phyloP scores from a whole-genome alignment of 53 echinoderm and acorn worm genomes.

The Temnopleurus reevesii region DNA sequence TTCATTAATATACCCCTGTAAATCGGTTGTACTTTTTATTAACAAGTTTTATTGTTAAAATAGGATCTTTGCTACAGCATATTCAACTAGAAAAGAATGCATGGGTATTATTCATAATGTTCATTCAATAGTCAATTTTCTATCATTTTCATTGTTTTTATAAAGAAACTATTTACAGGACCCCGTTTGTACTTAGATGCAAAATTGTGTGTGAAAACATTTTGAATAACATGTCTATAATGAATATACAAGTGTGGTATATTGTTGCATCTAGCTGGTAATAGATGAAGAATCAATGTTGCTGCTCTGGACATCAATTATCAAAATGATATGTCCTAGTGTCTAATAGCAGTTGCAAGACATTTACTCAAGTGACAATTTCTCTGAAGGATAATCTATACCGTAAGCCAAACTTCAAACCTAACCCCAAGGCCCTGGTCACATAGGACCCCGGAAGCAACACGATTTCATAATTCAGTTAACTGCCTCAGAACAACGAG shows the following conservation, averaged over 20 bases:
- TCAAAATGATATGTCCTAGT: too few relatives aligned
- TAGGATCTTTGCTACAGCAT: background rate
- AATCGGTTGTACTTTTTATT: background rate
- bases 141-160: background rate
- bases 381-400: too few relatives aligned
- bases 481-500: too few relatives aligned
- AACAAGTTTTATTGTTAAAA: conserved; percentile 11
- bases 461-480: too few relatives aligned
- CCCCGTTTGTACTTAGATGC: conserved; percentile 7
- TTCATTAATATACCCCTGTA: background rate
- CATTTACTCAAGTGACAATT: too few relatives aligned
- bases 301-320: too few relatives aligned
- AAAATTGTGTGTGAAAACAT: conserved; percentile 24
- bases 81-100: background rate
- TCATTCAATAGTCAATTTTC: background rate
- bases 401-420: too few relatives aligned
- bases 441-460: too few relatives aligned
- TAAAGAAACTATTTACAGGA: background rate
- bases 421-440: too few relatives aligned
- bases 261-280: background rate
- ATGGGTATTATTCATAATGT: background rate
- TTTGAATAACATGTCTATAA: conserved; percentile 10
- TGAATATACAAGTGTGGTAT: background rate
- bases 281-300: too few relatives aligned
- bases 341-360: too few relatives aligned